phyloP scores from a whole-genome alignment of 2,113 vertebrate species.

The Aix galericulata region DNA sequence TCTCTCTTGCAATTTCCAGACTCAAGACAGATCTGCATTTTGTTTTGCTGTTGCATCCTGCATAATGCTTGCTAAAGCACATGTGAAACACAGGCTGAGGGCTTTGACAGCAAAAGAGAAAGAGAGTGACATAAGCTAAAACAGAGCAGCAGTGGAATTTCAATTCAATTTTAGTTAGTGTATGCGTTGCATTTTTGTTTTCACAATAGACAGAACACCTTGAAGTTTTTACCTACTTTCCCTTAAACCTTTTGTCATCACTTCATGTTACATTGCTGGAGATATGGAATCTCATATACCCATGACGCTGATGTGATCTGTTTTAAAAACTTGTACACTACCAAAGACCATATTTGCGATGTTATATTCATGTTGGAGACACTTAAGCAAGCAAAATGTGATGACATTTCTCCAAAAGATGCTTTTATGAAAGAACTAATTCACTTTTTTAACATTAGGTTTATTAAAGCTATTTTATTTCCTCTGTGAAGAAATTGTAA shows the following conservation, averaged over 20 bases:
- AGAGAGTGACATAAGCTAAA: background rate
- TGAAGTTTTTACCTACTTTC: background rate
- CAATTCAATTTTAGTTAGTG: background rate
- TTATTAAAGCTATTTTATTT: background rate
- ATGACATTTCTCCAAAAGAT: background rate
- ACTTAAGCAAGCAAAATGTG: background rate
- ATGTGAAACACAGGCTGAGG: background rate
- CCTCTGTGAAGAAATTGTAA: background rate
- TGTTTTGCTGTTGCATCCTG: background rate
- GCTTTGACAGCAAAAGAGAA: background rate
- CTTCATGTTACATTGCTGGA: background rate
- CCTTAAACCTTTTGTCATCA: background rate
- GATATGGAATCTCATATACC: background rate
- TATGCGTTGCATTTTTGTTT: background rate
- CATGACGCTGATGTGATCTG: background rate
- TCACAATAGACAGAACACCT: background rate
- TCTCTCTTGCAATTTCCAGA: background rate
- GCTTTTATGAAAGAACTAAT: constrained; percentile 15
- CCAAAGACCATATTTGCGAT: background rate
- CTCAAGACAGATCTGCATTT: background rate
- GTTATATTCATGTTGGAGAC: background rate
- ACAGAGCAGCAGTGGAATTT: background rate
- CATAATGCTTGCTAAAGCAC: background rate
- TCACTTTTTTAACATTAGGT: constrained; percentile 8
- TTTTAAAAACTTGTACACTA: background rate